Evolutionary conservation across 2,888 invertebrate genomes (phyloP).

Genomic region (Xestia c-nigrum): DNA sequence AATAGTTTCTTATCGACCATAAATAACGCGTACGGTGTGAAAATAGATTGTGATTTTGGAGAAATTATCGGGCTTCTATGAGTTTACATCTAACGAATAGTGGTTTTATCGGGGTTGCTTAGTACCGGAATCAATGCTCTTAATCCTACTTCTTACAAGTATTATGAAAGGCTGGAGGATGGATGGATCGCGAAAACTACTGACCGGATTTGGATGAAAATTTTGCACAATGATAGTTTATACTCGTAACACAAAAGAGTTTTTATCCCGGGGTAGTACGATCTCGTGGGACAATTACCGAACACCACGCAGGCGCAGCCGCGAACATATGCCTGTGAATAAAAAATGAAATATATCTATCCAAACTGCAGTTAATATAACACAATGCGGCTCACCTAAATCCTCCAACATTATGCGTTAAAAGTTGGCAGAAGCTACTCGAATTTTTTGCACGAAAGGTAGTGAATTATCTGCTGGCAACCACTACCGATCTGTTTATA

Average conservation of each 20-base stretch:
- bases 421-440: slow-evolving; percentile 56
- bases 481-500: slow-evolving; percentile 66
- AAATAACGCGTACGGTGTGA: slow-evolving; percentile 3
- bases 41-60: slow-evolving; percentile 12
- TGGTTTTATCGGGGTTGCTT: not conserved
- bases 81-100: not conserved
- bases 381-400: slow-evolving; percentile 36
- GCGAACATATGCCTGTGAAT: not conserved
- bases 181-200: no score
- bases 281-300: no score
- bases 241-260: no score
- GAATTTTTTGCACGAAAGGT: slow-evolving; percentile 53
- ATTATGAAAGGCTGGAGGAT: not conserved
- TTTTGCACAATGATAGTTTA: no score
- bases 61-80: not conserved
- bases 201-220: no score
- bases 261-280: no score
- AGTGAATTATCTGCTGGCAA: slow-evolving; percentile 75
- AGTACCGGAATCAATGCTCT: not conserved
- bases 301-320: no score
- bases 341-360: slow-evolving; percentile 6
- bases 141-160: not conserved
- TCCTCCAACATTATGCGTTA: slow-evolving; percentile 32
- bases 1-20: not conserved
- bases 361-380: not conserved